Evolutionary conservation across 2,797 vertebrate genomes (phyloP).

Genomic region (Valencia hispanica): DNA sequence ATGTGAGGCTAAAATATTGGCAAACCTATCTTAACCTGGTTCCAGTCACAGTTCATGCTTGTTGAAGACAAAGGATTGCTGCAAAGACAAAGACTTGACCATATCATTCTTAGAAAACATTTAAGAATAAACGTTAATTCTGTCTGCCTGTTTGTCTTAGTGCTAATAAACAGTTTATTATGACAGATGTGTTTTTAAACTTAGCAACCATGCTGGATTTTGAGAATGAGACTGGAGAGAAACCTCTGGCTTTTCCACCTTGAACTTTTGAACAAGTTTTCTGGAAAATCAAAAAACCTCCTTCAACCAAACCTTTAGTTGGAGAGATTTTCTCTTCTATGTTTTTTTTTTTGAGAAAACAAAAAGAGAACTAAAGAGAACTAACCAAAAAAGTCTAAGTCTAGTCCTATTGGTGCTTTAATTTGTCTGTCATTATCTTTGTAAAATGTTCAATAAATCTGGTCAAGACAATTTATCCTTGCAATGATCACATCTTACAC

Average conservation of each 20-base stretch:
- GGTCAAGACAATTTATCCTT: conserved; percentile 35
- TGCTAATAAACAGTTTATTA: background rate
- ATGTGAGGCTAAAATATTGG: too few species aligned
- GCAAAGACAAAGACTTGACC: too few species aligned
- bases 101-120: background rate
- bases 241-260: background rate
- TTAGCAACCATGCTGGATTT: background rate
- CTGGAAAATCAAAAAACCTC: background rate
- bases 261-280: background rate
- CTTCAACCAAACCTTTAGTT: background rate
- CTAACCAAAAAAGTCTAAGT: background rate
- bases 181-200: background rate
- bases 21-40: too few species aligned
- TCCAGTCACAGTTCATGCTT: too few species aligned
- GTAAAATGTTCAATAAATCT: background rate
- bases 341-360: background rate
- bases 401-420: background rate
- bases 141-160: too few species aligned
- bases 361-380: background rate
- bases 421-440: background rate
- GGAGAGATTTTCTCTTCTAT: background rate
- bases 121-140: too few species aligned
- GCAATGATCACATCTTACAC: conserved; percentile 27
- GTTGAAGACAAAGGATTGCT: too few species aligned
- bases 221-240: background rate